Evolutionary conservation across 2,113 vertebrate species (phyloP).

Genomic region (Copsychus sechellarum): DNA sequence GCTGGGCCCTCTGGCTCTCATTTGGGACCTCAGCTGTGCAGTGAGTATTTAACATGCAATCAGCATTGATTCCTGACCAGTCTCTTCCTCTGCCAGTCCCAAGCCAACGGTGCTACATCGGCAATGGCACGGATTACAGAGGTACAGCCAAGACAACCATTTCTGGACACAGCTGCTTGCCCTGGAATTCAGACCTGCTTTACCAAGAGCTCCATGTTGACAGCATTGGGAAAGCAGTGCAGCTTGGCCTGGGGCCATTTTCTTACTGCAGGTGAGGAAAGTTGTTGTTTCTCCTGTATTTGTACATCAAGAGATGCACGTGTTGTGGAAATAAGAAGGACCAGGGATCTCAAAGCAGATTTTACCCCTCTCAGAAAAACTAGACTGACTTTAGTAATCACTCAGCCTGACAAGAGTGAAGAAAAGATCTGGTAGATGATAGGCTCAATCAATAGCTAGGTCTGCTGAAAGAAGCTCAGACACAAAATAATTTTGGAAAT

Average conservation of each 20-base stretch:
- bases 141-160: conserved; percentile 72
- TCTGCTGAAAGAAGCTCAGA: not conserved
- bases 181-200: conserved; percentile 89
- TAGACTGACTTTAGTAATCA: not conserved
- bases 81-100: conserved; percentile 68
- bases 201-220: conserved; percentile 81
- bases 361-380: not conserved
- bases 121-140: conserved; percentile 79
- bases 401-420: not conserved
- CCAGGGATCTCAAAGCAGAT: not conserved
- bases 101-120: conserved; percentile 73
- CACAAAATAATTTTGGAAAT: not conserved
- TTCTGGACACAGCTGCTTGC: conserved; percentile 83
- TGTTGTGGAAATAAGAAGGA: not conserved
- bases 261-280: conserved; percentile 88
- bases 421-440: not conserved
- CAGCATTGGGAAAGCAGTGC: conserved; percentile 57
- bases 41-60: not conserved
- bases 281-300: not conserved
- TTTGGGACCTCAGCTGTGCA: not conserved
- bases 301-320: not conserved
- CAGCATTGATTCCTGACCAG: not conserved
- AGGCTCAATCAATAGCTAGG: not conserved
- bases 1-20: not conserved
- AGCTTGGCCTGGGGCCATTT: conserved; percentile 83